Conservation (phyloP, 30 jellyfish, hydroid and myxozoan genomes). For the Calvadosia cruxmelitensis region DNA sequence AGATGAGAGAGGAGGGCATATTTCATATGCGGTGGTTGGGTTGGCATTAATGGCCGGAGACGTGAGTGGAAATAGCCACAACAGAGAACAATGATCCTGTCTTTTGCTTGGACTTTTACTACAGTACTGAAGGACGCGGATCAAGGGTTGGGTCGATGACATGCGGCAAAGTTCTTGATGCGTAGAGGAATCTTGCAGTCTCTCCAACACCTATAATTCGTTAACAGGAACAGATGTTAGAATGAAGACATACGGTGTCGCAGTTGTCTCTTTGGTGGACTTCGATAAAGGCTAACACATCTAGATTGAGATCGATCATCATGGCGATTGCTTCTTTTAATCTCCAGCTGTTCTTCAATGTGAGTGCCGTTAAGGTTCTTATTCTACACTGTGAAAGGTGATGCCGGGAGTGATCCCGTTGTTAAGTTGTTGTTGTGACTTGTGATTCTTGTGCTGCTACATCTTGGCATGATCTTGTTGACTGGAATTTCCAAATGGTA, state of each 20-base stretch:
- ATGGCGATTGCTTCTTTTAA: background rate
- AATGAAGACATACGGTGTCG: background rate
- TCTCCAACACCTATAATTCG: background rate
- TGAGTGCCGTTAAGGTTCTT: background rate
- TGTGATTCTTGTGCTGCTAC: too few relatives aligned
- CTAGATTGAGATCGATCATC: background rate
- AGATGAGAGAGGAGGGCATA: background rate
- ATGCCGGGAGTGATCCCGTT: too few relatives aligned
- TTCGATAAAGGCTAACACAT: background rate
- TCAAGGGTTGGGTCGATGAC: background rate
- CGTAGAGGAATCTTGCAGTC: background rate
- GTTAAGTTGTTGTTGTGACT: too few relatives aligned
- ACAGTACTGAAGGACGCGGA: background rate
- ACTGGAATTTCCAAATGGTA: too few relatives aligned
- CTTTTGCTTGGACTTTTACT: background rate
- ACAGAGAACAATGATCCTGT: background rate
- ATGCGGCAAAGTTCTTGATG: background rate
- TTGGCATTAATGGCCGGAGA: background rate
- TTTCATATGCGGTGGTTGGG: background rate
- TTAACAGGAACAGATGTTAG: background rate
- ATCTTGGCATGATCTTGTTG: too few relatives aligned
- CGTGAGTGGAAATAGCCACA: background rate
- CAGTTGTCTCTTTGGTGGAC: background rate
- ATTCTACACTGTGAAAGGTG: too few relatives aligned
- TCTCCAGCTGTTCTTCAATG: background rate